Conservation (phyloP, 2,113 vertebrate species). For the Crotalus tigris region DNA sequence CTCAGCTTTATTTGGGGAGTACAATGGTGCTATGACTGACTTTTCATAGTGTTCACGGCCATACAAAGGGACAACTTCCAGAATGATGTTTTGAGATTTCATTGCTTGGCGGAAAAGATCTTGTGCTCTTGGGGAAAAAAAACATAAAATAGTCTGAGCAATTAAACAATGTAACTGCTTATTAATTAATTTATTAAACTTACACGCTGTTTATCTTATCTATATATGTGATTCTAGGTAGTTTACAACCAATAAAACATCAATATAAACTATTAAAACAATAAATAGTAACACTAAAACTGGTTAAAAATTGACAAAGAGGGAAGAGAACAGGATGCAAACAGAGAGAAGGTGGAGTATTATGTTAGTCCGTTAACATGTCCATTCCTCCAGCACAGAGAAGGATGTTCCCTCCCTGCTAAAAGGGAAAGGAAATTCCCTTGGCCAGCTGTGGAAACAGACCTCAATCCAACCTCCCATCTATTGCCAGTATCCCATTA, state of each 20-base stretch:
- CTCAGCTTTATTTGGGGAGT: constrained; percentile 68
- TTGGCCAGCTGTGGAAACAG: background rate
- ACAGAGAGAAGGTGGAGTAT: background rate
- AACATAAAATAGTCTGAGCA: background rate
- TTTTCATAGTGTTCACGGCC: constrained; percentile 88
- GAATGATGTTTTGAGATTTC: constrained; percentile 75
- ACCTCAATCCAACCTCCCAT: background rate
- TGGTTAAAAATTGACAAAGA: background rate
- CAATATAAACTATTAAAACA: background rate
- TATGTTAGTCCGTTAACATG: background rate
- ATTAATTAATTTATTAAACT: background rate
- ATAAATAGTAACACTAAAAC: background rate
- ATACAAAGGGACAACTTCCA: constrained; percentile 82
- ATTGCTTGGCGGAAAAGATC: constrained; percentile 93
- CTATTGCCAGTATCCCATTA: background rate
- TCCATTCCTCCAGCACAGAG: background rate
- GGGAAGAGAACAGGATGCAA: background rate
- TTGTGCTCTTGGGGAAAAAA: constrained; percentile 78
- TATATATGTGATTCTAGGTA: background rate
- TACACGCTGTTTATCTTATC: background rate
- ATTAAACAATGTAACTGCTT: background rate
- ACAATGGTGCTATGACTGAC: constrained; percentile 81
- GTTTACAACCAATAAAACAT: background rate
- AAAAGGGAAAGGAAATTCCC: no score
- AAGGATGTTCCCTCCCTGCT: no score